Percentiles rank a stretch among this genome's conserved stretches.
Conservation (phyloP, 2,113 vertebrate species). For the Craseonycteris thonglongyai region DNA sequence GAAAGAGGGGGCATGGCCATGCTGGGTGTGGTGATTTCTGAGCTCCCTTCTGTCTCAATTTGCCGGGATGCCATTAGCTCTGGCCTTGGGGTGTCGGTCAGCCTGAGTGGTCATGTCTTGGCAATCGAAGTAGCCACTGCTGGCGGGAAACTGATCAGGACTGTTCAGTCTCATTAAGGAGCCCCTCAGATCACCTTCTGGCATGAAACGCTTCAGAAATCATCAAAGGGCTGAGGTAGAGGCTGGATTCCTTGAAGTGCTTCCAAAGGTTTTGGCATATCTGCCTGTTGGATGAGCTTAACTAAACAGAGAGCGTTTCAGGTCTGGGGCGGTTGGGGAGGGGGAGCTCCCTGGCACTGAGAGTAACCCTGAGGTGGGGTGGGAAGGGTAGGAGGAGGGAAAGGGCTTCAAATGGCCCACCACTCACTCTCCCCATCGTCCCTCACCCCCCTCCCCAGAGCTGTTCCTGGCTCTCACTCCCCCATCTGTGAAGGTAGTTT, state of each 20-base stretch:
- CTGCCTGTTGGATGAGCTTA: slow-evolving; percentile 54
- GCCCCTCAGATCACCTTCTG: slow-evolving; percentile 52
- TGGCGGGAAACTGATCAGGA: slow-evolving; percentile 1
- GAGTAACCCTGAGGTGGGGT: not conserved
- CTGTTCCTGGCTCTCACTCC: not conserved
- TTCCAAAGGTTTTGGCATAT: slow-evolving; percentile 55
- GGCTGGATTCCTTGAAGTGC: slow-evolving; percentile 61
- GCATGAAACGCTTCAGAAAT: slow-evolving; percentile 2
- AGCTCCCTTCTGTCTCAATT: not conserved
- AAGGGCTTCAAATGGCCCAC: not conserved
- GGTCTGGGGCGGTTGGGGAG: not conserved
- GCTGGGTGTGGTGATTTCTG: rapidly evolving
- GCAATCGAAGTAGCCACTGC: not conserved
- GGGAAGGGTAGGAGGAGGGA: not conserved
- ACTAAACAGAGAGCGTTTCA: slow-evolving; percentile 29
- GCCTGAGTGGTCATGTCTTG: not conserved
- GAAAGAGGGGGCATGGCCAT: not conserved
- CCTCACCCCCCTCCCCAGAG: not conserved
- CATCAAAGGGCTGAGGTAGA: slow-evolving; percentile 48
- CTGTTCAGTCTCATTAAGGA: slow-evolving; percentile 45
- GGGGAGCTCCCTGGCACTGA: not conserved
- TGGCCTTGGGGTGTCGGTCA: not conserved
- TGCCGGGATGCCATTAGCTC: not conserved
- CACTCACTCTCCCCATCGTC: not conserved
- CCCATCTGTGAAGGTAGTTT: not conserved